These are phyloP conservation scores for Acrocephalus arundinaceus DNA, from an alignment of 2,113 vertebrate genomes.

Conservation along the genomic window DNA sequence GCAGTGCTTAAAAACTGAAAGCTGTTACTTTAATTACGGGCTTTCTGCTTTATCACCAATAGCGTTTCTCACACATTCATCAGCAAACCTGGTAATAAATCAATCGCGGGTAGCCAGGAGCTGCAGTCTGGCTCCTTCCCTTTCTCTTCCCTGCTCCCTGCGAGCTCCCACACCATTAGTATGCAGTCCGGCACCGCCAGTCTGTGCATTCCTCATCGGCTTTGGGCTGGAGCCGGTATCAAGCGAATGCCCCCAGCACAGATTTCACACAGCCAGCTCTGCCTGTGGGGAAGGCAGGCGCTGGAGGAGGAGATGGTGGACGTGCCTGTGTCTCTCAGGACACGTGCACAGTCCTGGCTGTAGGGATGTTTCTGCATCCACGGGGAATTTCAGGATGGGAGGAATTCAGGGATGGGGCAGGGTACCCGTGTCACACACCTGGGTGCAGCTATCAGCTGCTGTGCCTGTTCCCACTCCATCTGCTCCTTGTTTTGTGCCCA, in stretches of 20 bases:
- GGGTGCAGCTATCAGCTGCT: neutral
- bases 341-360: fast-evolving
- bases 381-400: fast-evolving
- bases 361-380: neutral
- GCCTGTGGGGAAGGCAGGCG: neutral
- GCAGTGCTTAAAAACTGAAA: slow-evolving; percentile 69
- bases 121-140: slow-evolving; percentile 66
- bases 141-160: slow-evolving; percentile 32
- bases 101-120: slow-evolving; percentile 70
- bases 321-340: neutral
- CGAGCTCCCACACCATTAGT: slow-evolving; percentile 49
- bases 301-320: neutral
- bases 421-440: fast-evolving
- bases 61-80: slow-evolving; percentile 71
- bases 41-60: slow-evolving; percentile 67
- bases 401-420: neutral
- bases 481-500: neutral
- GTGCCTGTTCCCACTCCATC: fast-evolving
- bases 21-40: slow-evolving; percentile 74
- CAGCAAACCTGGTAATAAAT: slow-evolving; percentile 74
- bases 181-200: slow-evolving; percentile 44
- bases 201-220: slow-evolving; percentile 30
- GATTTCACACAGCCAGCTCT: neutral
- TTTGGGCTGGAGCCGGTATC: slow-evolving; percentile 49
- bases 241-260: slow-evolving; percentile 21